Conservation (phyloP, 2,888 invertebrate species). For the Nomada lathburiana region DNA sequence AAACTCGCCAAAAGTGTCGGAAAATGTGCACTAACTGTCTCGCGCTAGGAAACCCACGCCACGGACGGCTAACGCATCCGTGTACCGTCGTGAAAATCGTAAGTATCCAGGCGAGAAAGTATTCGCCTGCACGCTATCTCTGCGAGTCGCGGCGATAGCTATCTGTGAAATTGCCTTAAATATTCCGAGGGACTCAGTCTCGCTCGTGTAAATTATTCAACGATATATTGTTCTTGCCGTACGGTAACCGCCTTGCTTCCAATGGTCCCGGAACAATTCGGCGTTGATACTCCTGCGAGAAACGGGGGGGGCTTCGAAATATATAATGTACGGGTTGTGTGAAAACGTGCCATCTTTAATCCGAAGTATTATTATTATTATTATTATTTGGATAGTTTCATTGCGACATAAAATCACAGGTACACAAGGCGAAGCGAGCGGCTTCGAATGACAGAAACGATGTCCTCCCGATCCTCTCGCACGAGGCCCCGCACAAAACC, state of each 20-base stretch:
- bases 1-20: conserved; percentile 55
- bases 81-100: conserved; percentile 61
- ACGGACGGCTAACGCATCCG: conserved; percentile 65
- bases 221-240: conserved; percentile 3
- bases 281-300: neutral
- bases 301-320: neutral
- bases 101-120: conserved; percentile 67
- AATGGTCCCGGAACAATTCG: neutral
- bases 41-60: conserved; percentile 61
- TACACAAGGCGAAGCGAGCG: neutral
- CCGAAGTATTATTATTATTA: no score
- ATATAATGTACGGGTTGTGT: no score
- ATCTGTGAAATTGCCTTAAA: conserved; percentile 48
- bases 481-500: conserved; percentile 1
- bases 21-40: conserved; percentile 63
- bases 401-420: no score
- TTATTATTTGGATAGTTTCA: no score
- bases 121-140: conserved; percentile 66
- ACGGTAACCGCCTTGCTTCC: neutral
- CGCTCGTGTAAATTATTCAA: conserved; percentile 24
- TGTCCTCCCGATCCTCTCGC: neutral
- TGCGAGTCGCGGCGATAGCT: conserved; percentile 43
- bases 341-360: no score
- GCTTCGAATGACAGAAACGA: neutral
- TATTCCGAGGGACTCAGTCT: conserved; percentile 44